These are phyloP conservation scores for Lasioglossum figueresi DNA, from an alignment of 2,888 invertebrate species.

Conservation along the genomic window DNA sequence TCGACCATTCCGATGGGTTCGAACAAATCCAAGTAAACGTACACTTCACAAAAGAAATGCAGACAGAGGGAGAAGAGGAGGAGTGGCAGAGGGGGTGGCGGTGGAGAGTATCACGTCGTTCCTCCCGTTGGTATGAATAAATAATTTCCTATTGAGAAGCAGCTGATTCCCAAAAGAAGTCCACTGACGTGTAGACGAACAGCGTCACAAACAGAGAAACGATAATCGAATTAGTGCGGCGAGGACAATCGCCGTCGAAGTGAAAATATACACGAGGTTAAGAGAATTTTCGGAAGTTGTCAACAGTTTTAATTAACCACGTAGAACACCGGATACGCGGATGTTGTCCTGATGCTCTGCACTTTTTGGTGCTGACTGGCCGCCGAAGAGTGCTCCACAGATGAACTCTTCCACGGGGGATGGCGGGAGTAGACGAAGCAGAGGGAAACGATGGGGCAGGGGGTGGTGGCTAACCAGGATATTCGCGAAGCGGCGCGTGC, in stretches of 20 bases:
- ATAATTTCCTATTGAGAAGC: conserved; percentile 28
- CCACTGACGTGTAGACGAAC: not conserved
- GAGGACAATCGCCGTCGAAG: conserved; percentile 10
- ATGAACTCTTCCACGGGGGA: conserved; percentile 71
- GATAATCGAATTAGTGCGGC: not conserved
- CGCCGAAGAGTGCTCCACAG: conserved; percentile 77
- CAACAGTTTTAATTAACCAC: conserved; percentile 22
- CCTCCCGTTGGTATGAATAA: not conserved
- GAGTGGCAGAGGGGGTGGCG: not conserved
- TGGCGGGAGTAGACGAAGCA: conserved; percentile 48
- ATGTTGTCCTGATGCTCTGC: conserved; percentile 68
- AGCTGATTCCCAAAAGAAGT: conserved; percentile 37
- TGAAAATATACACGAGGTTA: not conserved
- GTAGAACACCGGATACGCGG: conserved; percentile 48
- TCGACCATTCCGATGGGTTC: conserved; percentile 19
- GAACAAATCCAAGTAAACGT: not conserved
- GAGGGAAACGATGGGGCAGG: conserved; percentile 48
- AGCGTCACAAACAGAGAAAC: not conserved
- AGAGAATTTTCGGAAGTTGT: not conserved
- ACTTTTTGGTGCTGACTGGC: conserved; percentile 79
- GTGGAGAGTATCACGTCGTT: not conserved
- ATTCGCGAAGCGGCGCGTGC: conserved; percentile 63
- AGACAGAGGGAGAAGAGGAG: not conserved
- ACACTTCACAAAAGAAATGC: conserved; percentile 33
- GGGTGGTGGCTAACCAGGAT: conserved; percentile 57